Conservation (phyloP, 2,797 vertebrate genomes). For the Euthynnus affinis region DNA sequence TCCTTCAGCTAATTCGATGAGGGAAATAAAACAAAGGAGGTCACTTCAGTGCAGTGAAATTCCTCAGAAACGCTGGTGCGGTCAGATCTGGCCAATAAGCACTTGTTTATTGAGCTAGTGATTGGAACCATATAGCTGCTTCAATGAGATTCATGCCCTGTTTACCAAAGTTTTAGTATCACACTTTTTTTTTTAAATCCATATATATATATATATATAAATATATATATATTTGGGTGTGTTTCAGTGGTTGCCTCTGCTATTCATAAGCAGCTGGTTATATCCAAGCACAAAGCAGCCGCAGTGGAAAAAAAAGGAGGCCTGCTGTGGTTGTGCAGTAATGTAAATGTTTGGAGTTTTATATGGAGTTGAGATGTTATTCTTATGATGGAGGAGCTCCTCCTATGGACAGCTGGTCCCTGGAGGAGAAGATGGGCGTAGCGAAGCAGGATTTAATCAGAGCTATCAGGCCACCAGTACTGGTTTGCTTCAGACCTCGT, state of each 20-base stretch:
- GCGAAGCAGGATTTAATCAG: conserved; percentile 67
- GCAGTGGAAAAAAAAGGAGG: conserved; percentile 69
- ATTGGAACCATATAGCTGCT: conserved; percentile 61
- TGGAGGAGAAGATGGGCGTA: conserved; percentile 61
- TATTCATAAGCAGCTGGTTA: conserved; percentile 81
- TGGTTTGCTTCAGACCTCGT: conserved; percentile 29
- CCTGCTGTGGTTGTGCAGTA: conserved; percentile 80
- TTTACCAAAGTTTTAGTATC: conserved; percentile 67
- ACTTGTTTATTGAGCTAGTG: conserved; percentile 62
- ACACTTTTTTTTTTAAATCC: no score
- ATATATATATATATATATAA: background rate
- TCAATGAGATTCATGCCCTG: conserved; percentile 52
- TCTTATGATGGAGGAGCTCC: conserved; percentile 82
- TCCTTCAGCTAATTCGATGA: conserved; percentile 59
- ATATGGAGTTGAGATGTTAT: conserved; percentile 83
- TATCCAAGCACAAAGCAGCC: conserved; percentile 79
- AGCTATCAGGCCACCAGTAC: conserved; percentile 62
- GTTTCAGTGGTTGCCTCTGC: conserved; percentile 80
- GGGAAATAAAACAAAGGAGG: conserved; percentile 61
- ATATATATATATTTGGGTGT: conserved; percentile 73
- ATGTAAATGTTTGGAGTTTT: conserved; percentile 88
- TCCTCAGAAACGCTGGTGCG: conserved; percentile 43
- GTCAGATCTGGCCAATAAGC: conserved; percentile 56
- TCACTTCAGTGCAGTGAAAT: conserved; percentile 52
- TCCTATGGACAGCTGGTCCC: conserved; percentile 82